phyloP scores from a whole-genome alignment of 2,113 vertebrate genomes.

The Numida meleagris region DNA sequence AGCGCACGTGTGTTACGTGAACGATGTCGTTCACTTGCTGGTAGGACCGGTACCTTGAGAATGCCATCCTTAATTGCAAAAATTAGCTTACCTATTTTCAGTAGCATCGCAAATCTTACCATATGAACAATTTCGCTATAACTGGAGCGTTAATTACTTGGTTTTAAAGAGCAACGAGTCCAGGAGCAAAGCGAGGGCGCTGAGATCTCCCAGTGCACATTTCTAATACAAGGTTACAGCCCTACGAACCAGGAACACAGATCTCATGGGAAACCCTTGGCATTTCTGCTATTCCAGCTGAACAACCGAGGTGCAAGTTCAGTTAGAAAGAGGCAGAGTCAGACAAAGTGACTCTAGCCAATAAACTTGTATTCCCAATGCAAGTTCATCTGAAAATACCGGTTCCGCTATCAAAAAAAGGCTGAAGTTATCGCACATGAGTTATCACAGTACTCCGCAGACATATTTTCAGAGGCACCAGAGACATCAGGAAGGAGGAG shows the following conservation, averaged over 20 bases:
- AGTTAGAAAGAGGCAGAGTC: neutral
- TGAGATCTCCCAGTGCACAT: neutral
- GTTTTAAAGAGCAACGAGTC: neutral
- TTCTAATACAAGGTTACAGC: neutral
- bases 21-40: neutral
- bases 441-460: constrained; percentile 10
- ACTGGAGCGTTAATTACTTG: neutral
- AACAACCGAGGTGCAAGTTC: neutral
- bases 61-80: neutral
- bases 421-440: constrained; percentile 23
- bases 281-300: constrained; percentile 6
- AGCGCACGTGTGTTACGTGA: neutral
- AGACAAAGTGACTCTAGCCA: neutral
- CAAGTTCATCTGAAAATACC: constrained; percentile 9
- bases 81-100: neutral
- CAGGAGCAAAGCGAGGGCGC: neutral
- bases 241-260: neutral
- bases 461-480: constrained; percentile 31
- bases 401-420: neutral
- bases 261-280: neutral
- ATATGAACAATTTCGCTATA: neutral
- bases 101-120: neutral
- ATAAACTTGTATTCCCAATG: neutral
- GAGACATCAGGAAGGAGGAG: constrained; percentile 23
- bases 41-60: neutral